A percentile compares a stretch with the other conserved stretches of the same genome.
These are phyloP conservation scores for Pseudomyrmex pallidus DNA, from an alignment of 1,140 invertebrate species.

Conservation along the genomic window DNA sequence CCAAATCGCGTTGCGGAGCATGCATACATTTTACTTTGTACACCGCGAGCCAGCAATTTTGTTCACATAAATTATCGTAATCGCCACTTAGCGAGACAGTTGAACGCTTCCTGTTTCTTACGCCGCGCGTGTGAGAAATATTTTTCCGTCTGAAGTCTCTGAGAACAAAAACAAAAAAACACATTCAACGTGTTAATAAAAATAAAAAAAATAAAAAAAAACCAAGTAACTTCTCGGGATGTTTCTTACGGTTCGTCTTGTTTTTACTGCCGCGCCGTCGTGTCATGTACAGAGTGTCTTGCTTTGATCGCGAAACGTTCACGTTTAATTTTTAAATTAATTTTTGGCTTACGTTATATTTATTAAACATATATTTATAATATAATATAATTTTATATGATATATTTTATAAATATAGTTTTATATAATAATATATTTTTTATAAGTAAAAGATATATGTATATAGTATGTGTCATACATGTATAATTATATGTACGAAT, in stretches of 20 bases:
- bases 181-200: background rate
- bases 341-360: too few relatives aligned
- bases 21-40: slow-evolving; percentile 35
- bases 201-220: slow-evolving; percentile 2
- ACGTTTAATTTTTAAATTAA: too few relatives aligned
- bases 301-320: too few relatives aligned
- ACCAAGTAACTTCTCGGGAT: slow-evolving; percentile 24
- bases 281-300: background rate
- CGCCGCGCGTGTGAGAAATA: background rate
- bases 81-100: slow-evolving; percentile 46
- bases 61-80: slow-evolving; percentile 44
- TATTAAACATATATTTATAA: too few relatives aligned
- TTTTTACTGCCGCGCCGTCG: background rate
- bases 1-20: background rate
- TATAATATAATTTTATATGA: too few relatives aligned
- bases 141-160: background rate
- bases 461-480: too few relatives aligned
- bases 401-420: too few relatives aligned
- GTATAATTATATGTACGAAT: too few relatives aligned
- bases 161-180: background rate
- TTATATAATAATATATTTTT: too few relatives aligned
- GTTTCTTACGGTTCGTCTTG: slow-evolving; percentile 50
- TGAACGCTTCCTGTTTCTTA: slow-evolving; percentile 45
- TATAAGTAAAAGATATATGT: too few relatives aligned
- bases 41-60: slow-evolving; percentile 42